Percentiles rank a stretch among this genome's conserved stretches.
Conservation (phyloP, 2,797 vertebrate species). For the Sebastes cheni region DNA sequence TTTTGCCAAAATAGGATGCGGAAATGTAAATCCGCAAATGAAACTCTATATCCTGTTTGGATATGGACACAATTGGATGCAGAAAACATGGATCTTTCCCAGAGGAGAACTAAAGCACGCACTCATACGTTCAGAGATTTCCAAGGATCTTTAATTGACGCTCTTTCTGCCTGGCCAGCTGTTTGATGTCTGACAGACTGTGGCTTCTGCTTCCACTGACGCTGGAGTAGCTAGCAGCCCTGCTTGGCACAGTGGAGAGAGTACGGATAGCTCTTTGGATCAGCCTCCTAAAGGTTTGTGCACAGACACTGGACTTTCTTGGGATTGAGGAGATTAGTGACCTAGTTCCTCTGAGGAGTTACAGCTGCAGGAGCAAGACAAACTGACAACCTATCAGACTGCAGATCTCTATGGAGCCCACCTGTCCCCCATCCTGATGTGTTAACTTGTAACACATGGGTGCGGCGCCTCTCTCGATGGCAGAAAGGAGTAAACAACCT, state of each 20-base stretch:
- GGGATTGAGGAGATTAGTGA: slow-evolving; percentile 41
- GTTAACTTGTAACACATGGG: slow-evolving; percentile 21
- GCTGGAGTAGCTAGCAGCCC: not conserved
- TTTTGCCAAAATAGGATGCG: slow-evolving; percentile 48
- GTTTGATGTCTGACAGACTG: slow-evolving; percentile 17
- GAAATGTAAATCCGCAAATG: slow-evolving; percentile 50
- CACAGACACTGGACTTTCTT: slow-evolving; percentile 15
- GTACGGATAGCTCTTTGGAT: not conserved
- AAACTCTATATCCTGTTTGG: slow-evolving; percentile 9
- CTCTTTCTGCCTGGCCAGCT: not conserved
- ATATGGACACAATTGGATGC: slow-evolving; percentile 3
- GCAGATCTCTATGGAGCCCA: slow-evolving; percentile 28
- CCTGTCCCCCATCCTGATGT: slow-evolving; percentile 22
- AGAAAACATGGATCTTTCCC: not conserved
- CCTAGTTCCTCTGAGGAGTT: slow-evolving; percentile 3
- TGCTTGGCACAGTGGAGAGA: slow-evolving; percentile 14
- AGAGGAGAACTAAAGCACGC: not conserved
- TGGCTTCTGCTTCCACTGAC: not conserved
- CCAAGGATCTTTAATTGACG: not conserved
- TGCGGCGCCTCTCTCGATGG: not conserved
- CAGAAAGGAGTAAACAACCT: slow-evolving; percentile 44
- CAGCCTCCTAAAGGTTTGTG: slow-evolving; percentile 17
- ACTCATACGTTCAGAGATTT: not conserved
- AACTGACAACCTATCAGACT: slow-evolving; percentile 24
- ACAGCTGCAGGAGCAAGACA: slow-evolving; percentile 37